phyloP scores from a whole-genome alignment of 2,888 invertebrate genomes.

The Prosapia bicincta region DNA sequence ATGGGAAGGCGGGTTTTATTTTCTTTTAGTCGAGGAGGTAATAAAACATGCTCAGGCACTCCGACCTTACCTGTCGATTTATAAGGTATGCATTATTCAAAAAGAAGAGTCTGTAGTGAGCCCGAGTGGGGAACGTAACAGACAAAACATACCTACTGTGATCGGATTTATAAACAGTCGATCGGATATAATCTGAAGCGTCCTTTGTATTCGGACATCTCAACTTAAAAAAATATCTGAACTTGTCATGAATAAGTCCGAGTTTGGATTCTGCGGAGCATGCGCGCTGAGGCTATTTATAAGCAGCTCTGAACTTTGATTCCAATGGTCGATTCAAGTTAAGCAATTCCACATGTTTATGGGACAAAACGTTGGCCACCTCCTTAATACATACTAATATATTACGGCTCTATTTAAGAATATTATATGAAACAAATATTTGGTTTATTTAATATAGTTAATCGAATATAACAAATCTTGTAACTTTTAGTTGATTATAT shows the following conservation, averaged over 20 bases:
- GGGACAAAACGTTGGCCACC: too few relatives aligned
- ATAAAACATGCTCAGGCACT: background rate
- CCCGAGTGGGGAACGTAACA: background rate
- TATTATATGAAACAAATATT: too few relatives aligned
- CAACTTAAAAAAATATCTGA: background rate
- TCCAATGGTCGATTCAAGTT: too few relatives aligned
- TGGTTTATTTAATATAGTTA: too few relatives aligned
- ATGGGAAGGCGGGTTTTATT: background rate
- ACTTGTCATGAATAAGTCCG: background rate
- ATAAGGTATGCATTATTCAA: background rate
- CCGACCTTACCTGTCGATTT: background rate
- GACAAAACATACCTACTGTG: background rate
- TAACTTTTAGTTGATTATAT: too few relatives aligned
- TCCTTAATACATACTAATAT: too few relatives aligned
- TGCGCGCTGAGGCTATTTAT: too few relatives aligned
- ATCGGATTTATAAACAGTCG: background rate
- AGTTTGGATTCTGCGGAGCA: background rate
- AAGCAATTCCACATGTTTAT: too few relatives aligned
- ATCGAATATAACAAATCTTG: too few relatives aligned
- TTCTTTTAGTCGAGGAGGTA: background rate
- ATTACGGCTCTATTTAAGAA: too few relatives aligned
- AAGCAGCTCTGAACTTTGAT: too few relatives aligned
- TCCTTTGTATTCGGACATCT: background rate
- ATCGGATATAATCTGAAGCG: background rate
- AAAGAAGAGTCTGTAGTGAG: background rate